phyloP scores from a whole-genome alignment of 1,140 invertebrate species.

The Zaprionus taronus region DNA sequence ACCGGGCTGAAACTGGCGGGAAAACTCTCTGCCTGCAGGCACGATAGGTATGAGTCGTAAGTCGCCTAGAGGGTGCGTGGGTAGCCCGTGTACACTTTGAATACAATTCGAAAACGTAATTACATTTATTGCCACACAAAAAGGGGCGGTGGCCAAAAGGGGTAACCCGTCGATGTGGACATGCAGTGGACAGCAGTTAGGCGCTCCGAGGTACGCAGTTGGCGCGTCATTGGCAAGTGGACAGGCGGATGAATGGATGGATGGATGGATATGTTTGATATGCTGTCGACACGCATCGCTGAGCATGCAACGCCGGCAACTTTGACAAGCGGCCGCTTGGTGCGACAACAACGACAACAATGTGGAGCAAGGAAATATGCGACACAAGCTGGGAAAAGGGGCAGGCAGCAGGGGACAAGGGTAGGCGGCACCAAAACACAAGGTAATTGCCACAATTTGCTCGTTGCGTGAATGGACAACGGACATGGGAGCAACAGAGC shows the following conservation, averaged over 20 bases:
- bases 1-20: background rate
- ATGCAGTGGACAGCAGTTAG: slow-evolving; percentile 46
- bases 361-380: slow-evolving; percentile 60
- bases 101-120: slow-evolving; percentile 75
- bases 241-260: slow-evolving; percentile 12
- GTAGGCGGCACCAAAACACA: background rate
- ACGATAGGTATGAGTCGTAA: slow-evolving; percentile 7
- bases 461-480: slow-evolving; percentile 75
- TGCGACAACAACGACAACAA: slow-evolving; percentile 44
- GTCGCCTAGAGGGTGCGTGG: slow-evolving; percentile 17
- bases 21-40: background rate
- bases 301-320: slow-evolving; percentile 63
- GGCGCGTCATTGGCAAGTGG: slow-evolving; percentile 10
- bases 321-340: slow-evolving; percentile 36
- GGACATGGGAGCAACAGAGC: slow-evolving; percentile 16
- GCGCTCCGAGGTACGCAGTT: background rate
- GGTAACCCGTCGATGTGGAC: slow-evolving; percentile 10
- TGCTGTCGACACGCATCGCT: slow-evolving; percentile 78
- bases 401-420: background rate
- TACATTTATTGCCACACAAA: slow-evolving; percentile 73
- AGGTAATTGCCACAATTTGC: slow-evolving; percentile 81
- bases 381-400: slow-evolving; percentile 13
- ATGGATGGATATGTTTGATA: slow-evolving; percentile 66
- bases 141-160: background rate
- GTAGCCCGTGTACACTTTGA: slow-evolving; percentile 43